phyloP scores from a whole-genome alignment of 2,888 invertebrate genomes.

The Drosophila colorata region DNA sequence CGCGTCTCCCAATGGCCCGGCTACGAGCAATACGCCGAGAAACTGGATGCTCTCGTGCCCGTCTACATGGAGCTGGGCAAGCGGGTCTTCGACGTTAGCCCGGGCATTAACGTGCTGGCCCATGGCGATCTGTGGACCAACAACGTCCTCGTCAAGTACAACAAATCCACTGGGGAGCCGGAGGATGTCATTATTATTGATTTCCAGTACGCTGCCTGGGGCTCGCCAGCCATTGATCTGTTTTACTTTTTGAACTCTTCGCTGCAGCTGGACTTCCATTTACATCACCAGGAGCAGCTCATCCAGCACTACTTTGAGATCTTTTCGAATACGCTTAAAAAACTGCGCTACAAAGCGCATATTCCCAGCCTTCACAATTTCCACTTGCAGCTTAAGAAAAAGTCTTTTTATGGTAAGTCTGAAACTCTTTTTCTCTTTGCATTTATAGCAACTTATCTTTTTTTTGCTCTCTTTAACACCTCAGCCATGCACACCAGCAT shows the following conservation, averaged over 20 bases:
- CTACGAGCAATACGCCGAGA: slow-evolving; percentile 74
- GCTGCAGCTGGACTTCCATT: slow-evolving; percentile 76
- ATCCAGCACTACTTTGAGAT: slow-evolving; percentile 78
- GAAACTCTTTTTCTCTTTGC: background rate
- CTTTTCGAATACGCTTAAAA: slow-evolving; percentile 72
- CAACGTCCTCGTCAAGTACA: slow-evolving; percentile 83
- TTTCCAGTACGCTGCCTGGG: slow-evolving; percentile 85
- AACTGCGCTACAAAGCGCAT: slow-evolving; percentile 66
- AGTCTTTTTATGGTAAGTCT: slow-evolving; percentile 78
- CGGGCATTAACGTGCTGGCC: slow-evolving; percentile 79
- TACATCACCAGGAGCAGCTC: slow-evolving; percentile 81
- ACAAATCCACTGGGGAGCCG: slow-evolving; percentile 64
- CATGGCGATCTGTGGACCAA: slow-evolving; percentile 85
- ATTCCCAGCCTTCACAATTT: slow-evolving; percentile 83
- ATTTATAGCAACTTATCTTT: background rate
- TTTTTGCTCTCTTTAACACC: background rate
- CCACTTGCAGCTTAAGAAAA: slow-evolving; percentile 75
- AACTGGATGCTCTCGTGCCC: slow-evolving; percentile 71
- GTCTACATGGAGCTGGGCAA: slow-evolving; percentile 82
- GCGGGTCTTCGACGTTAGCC: slow-evolving; percentile 75
- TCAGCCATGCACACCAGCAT: slow-evolving; percentile 81
- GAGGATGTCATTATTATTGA: slow-evolving; percentile 82
- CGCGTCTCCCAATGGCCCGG: slow-evolving; percentile 78
- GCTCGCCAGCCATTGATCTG: slow-evolving; percentile 84
- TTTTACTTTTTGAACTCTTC: slow-evolving; percentile 84